A percentile compares a stretch with the other conserved stretches of the same genome.
These are phyloP conservation scores for Ceyx margarethae DNA, from an alignment of 2,113 vertebrate genomes.

Conservation along the genomic window DNA sequence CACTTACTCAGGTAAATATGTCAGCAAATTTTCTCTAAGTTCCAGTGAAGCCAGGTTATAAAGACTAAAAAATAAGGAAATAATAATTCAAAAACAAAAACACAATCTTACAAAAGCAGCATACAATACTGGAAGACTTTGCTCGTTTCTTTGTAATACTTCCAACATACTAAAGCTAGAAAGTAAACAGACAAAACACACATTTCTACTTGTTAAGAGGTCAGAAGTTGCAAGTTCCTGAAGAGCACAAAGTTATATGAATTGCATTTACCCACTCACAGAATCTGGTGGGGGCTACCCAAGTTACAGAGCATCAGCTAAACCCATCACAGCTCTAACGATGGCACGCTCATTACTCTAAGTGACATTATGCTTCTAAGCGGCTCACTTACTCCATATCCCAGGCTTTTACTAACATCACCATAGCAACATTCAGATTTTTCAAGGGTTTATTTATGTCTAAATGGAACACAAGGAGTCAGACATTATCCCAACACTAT, in stretches of 20 bases:
- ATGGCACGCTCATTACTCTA: not conserved
- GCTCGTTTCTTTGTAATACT: not conserved
- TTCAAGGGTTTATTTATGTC: conserved; percentile 70
- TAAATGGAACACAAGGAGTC: conserved; percentile 70
- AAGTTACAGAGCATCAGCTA: conserved; percentile 8
- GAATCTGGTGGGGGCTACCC: not conserved
- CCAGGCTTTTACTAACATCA: conserved; percentile 57
- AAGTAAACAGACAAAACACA: not conserved
- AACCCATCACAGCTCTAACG: not conserved
- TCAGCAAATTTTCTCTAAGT: conserved; percentile 95
- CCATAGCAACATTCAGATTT: conserved; percentile 67
- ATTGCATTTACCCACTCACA: not conserved
- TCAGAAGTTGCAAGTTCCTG: not conserved
- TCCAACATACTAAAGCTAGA: not conserved
- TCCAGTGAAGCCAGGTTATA: conserved; percentile 95
- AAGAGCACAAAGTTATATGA: not conserved
- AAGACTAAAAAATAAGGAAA: conserved; percentile 79
- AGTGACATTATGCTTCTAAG: conserved; percentile 54
- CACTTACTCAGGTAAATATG: conserved; percentile 96
- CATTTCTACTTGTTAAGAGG: not conserved
- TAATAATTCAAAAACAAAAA: not conserved
- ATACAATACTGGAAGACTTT: not conserved
- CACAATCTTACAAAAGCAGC: not conserved
- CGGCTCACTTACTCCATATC: not conserved
- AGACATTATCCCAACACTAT: conserved; percentile 69